Evolutionary conservation across 1,140 invertebrate genomes (phyloP).

Genomic region (Hormaphis cornu): DNA sequence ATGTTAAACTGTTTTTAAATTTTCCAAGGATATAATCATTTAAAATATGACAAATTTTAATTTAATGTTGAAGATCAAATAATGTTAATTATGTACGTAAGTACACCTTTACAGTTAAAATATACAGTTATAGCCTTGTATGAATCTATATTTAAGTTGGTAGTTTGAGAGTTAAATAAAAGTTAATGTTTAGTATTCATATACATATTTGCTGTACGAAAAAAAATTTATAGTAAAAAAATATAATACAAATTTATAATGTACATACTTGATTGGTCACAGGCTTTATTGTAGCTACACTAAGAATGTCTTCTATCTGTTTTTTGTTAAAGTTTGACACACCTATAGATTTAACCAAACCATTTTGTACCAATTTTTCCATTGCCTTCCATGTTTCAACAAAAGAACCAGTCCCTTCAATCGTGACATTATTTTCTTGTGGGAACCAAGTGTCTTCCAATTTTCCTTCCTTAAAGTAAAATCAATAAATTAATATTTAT

Average conservation of each 20-base stretch:
- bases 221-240: too few species aligned
- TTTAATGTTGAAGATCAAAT: too few species aligned
- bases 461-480: background rate
- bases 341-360: conserved; percentile 67
- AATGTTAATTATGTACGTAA: too few species aligned
- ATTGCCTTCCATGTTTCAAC: conserved; percentile 61
- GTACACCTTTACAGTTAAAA: too few species aligned
- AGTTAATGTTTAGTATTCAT: too few species aligned
- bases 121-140: too few species aligned
- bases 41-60: too few species aligned
- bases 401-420: conserved; percentile 8
- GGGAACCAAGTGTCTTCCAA: conserved; percentile 13
- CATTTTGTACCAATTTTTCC: conserved; percentile 58
- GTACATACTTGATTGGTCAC: conserved; percentile 60
- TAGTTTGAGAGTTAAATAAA: too few species aligned
- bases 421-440: background rate
- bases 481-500: background rate
- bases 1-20: too few species aligned
- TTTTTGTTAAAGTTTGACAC: conserved; percentile 79
- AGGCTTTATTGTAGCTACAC: conserved; percentile 58
- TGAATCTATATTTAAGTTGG: too few species aligned
- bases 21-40: too few species aligned
- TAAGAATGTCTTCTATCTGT: conserved; percentile 61
- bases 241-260: background rate
- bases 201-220: too few species aligned